Conservation (phyloP, 2,888 invertebrate genomes). For the Orthonychiurus folsomi region DNA sequence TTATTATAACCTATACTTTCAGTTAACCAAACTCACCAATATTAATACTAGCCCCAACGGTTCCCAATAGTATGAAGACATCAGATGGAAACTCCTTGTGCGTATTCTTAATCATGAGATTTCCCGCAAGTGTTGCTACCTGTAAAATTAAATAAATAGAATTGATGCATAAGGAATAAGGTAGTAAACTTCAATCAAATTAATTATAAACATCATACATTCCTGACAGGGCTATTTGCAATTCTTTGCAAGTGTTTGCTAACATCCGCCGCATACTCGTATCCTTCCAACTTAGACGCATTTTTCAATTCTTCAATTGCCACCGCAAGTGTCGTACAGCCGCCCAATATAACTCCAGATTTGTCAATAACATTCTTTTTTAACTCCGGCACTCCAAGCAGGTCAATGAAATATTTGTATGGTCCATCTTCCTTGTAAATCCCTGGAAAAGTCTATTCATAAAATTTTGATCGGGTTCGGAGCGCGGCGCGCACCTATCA, state of each 20-base stretch:
- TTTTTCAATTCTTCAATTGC: slow-evolving; percentile 46
- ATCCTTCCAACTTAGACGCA: slow-evolving; percentile 44
- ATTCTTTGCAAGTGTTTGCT: slow-evolving; percentile 58
- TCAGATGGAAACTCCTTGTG: slow-evolving; percentile 63
- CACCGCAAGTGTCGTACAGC: slow-evolving; percentile 52
- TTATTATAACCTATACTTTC: not conserved
- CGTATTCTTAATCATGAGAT: slow-evolving; percentile 58
- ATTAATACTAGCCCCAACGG: slow-evolving; percentile 41
- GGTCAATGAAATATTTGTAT: slow-evolving; percentile 55
- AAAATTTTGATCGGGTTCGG: not conserved
- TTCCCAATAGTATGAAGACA: slow-evolving; percentile 53
- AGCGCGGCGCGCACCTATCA: too few species aligned
- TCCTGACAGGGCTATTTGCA: slow-evolving; percentile 62
- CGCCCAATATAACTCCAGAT: slow-evolving; percentile 51
- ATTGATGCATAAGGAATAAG: slow-evolving; percentile 5
- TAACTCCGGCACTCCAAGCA: slow-evolving; percentile 54
- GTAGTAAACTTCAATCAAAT: not conserved
- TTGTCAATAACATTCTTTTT: slow-evolving; percentile 43
- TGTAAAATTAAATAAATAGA: slow-evolving; percentile 15
- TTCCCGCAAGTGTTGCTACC: slow-evolving; percentile 59
- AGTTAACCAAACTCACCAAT: slow-evolving; percentile 38
- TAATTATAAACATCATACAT: slow-evolving; percentile 42
- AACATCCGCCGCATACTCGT: slow-evolving; percentile 53
- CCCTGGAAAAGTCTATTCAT: slow-evolving; percentile 43
- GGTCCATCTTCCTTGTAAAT: slow-evolving; percentile 47